Conservation (phyloP, 2,888 invertebrate genomes). For the Drosophila antonietae region DNA sequence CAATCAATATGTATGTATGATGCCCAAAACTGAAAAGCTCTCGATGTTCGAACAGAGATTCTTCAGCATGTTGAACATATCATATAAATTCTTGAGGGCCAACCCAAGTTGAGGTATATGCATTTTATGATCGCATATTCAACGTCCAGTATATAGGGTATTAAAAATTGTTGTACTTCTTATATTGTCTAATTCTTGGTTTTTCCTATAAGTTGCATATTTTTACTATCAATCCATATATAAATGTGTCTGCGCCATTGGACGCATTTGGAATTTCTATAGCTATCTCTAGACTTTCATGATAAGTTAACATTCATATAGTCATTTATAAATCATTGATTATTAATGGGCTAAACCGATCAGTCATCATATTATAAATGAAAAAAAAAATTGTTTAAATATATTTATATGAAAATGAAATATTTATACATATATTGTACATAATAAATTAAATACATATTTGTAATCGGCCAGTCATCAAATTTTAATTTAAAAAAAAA, state of each 20-base stretch:
- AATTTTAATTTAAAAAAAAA: background rate
- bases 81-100: conserved; percentile 20
- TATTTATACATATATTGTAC: too few relatives aligned
- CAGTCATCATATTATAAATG: background rate
- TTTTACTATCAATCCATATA: background rate
- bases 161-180: background rate
- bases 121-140: background rate
- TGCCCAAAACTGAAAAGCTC: conserved; percentile 23
- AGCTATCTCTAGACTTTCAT: conserved; percentile 1
- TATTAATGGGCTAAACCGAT: background rate
- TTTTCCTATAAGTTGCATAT: background rate
- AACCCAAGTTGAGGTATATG: background rate
- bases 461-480: background rate
- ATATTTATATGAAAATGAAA: too few relatives aligned
- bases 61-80: conserved; percentile 18
- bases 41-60: conserved; percentile 13
- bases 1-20: conserved; percentile 32
- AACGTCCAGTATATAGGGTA: background rate
- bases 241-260: background rate
- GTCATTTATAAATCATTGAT: background rate
- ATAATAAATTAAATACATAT: too few relatives aligned
- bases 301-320: background rate
- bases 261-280: conserved; percentile 2
- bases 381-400: background rate
- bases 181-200: background rate